phyloP scores from a whole-genome alignment of 2,113 vertebrate genomes.

The Peromyscus californicus region DNA sequence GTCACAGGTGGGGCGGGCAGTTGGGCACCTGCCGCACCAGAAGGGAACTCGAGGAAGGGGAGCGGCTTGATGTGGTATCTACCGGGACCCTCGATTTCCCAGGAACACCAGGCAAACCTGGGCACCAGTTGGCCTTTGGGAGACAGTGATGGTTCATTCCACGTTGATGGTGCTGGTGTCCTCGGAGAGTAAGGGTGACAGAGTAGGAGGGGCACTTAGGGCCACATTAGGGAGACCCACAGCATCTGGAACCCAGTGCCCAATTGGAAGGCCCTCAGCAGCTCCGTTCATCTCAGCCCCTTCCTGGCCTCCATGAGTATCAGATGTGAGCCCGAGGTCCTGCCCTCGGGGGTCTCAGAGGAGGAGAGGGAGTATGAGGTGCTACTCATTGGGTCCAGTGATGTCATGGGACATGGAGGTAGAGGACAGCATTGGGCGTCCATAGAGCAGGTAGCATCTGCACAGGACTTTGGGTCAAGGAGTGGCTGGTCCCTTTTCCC shows the following conservation, averaged over 20 bases:
- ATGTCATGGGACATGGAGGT: background rate
- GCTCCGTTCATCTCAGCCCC: background rate
- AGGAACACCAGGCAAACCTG: background rate
- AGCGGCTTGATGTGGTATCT: background rate
- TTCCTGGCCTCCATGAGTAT: background rate
- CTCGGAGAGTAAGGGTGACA: background rate
- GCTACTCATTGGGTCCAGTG: background rate
- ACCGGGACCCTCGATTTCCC: background rate
- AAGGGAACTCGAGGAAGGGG: background rate
- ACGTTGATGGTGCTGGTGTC: background rate
- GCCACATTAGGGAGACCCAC: background rate
- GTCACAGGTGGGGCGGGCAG: background rate
- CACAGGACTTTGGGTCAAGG: background rate
- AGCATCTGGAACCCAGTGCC: background rate
- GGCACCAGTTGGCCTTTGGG: background rate
- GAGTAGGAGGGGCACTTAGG: background rate
- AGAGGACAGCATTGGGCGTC: background rate
- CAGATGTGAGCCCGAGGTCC: background rate
- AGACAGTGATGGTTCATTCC: background rate
- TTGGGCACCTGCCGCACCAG: background rate
- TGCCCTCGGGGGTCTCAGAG: background rate
- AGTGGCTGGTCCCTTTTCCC: rapidly evolving
- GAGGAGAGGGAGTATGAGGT: background rate
- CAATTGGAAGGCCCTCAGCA: background rate
- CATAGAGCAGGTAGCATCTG: background rate